Evolutionary conservation across 2,888 invertebrate genomes (phyloP), one percentile per base, ranked within the genome.

Genomic region (Automeris io): DNA sequence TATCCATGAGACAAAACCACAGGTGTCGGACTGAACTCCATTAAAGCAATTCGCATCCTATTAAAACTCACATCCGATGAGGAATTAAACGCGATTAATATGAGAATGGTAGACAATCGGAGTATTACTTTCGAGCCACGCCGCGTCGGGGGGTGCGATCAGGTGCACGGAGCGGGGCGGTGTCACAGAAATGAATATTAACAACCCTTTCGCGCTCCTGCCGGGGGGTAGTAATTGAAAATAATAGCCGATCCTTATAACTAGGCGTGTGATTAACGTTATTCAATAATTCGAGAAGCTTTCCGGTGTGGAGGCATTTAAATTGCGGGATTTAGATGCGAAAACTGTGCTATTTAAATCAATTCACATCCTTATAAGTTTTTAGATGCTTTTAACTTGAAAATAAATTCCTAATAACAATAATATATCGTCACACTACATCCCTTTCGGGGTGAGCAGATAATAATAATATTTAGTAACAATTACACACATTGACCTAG

Each of bases 171-270:
- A 40, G 48, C 49, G 54, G 58, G 67, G 29, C 29, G 61, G 56
- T 55, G 72, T 61, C 70, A 59, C 47, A 45, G 47, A 59, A 74
- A 82, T 80, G 77, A 76, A 82, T 80, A 83, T 80, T 80, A 85
- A 85, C 81, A 83, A 81, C 81, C 82, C 81, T 82, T 82, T 70
- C 61, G 60, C 51, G 45, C 47, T 54, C 52, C 51, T 42, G 47
- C 48, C 49, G 46, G 29, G 29, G 29, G 37, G 35, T 35, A 9
- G 61, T 82, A 82, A 83, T 81, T 77, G 82, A 80, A 70, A 85
- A 73, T 82, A 80, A 85, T 83, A 73, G 81, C 64, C 61, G n/a
- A 56, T 56, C 52, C 19, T 36, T 19, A 40, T 67, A 62, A 61
- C 57, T 54, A 60, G 71, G 68, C 70, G 61, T 46, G 54, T 62